phyloP scores from a whole-genome alignment of 1,140 invertebrate species.

The Micrasema longulum region DNA sequence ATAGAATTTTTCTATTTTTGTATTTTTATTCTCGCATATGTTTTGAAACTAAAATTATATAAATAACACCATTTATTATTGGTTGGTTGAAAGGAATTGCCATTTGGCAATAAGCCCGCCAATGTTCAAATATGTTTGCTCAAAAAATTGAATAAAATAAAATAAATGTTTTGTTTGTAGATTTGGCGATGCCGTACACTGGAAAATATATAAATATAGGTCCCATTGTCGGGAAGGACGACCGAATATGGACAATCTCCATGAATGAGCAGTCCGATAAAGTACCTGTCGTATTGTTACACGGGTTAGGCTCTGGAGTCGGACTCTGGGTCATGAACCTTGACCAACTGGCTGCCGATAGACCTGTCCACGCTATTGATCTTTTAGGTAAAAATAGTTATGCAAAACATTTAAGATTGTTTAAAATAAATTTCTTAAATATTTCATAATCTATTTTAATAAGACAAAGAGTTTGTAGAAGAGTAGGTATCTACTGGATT shows the following conservation, averaged over 20 bases:
- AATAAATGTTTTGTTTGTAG: constrained; percentile 58
- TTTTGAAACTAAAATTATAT: too few relatives aligned
- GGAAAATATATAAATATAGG: constrained; percentile 79
- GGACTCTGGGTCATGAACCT: constrained; percentile 87
- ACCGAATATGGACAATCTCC: constrained; percentile 82
- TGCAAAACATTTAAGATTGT: too few relatives aligned
- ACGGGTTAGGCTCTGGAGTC: constrained; percentile 87
- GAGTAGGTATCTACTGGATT: too few relatives aligned
- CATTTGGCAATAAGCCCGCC: too few relatives aligned
- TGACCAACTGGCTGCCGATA: constrained; percentile 74
- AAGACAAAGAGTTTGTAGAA: too few relatives aligned
- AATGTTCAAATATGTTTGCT: too few relatives aligned
- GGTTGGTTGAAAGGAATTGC: too few relatives aligned
- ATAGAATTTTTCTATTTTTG: too few relatives aligned
- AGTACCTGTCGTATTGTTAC: constrained; percentile 83
- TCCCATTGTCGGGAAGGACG: constrained; percentile 72
- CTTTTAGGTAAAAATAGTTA: constrained; percentile 70
- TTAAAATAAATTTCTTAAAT: too few relatives aligned
- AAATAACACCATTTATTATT: too few relatives aligned
- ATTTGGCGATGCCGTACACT: constrained; percentile 74
- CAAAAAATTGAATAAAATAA: neutral
- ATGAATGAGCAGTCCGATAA: constrained; percentile 73
- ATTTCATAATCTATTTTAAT: too few relatives aligned
- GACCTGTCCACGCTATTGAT: constrained; percentile 89
- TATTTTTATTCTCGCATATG: too few relatives aligned